Conservation (phyloP, 2,113 vertebrate genomes). For the Xiphias gladius region DNA sequence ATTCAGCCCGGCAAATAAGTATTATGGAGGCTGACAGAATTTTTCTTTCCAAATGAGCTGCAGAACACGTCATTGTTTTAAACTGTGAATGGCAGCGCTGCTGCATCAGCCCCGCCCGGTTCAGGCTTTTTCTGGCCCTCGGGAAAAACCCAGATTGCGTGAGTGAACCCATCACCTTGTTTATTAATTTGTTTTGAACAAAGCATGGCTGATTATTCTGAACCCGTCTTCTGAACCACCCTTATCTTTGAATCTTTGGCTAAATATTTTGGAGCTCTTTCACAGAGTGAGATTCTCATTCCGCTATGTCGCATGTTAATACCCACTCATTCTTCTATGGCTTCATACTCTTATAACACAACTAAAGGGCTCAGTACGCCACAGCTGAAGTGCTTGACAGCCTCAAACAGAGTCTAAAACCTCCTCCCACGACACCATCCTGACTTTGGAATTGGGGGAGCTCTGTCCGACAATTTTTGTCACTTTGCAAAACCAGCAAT, state of each 20-base stretch:
- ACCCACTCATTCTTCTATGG: not conserved
- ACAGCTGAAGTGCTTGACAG: not conserved
- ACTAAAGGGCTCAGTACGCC: not conserved
- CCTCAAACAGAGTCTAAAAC: not conserved
- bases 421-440: not conserved
- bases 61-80: slow-evolving; percentile 58
- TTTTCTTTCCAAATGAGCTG: slow-evolving; percentile 72
- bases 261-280: not conserved
- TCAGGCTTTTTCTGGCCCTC: slow-evolving; percentile 55
- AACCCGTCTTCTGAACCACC: not conserved
- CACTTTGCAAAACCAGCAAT: not conserved
- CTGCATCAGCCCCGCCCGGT: slow-evolving; percentile 25
- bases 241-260: not conserved
- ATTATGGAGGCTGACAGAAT: slow-evolving; percentile 71
- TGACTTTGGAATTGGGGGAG: not conserved
- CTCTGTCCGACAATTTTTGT: not conserved
- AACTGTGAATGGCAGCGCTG: slow-evolving; percentile 47
- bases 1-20: slow-evolving; percentile 65
- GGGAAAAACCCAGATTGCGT: slow-evolving; percentile 52
- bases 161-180: slow-evolving; percentile 59
- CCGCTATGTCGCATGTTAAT: not conserved
- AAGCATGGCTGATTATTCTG: slow-evolving; percentile 47
- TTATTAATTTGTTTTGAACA: slow-evolving; percentile 53
- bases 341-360: not conserved
- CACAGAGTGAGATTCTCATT: slow-evolving; percentile 4